Percentiles rank a stretch among this genome's conserved stretches.
Conservation (phyloP, 2,797 vertebrate genomes). For the Rhinatrema bivittatum region DNA sequence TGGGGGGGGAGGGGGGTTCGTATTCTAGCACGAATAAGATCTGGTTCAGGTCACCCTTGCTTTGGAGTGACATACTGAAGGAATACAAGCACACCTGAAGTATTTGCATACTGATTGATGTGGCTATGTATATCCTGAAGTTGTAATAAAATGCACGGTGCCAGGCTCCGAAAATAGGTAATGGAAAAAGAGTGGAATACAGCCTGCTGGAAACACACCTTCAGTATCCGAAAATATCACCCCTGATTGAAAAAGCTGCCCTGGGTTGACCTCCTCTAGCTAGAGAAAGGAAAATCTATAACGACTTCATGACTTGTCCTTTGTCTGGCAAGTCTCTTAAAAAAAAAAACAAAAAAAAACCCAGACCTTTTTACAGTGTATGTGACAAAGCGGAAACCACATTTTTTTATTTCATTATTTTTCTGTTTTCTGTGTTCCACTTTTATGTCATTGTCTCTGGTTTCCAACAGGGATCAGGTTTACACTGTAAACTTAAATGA, state of each 20-base stretch:
- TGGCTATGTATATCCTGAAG: background rate
- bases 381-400: constrained; percentile 13
- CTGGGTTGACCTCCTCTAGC: constrained; percentile 4
- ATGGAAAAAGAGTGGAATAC: constrained; percentile 5
- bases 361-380: constrained; percentile 24
- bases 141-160: constrained; percentile 4
- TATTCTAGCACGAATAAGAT: too few relatives aligned
- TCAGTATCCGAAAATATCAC: constrained; percentile 4
- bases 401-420: too few relatives aligned
- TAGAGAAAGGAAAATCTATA: constrained; percentile 25
- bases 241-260: constrained; percentile 17
- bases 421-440: constrained; percentile 8
- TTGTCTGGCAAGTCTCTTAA: constrained; percentile 6
- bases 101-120: constrained; percentile 7
- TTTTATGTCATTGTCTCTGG: constrained; percentile 17
- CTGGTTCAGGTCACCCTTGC: constrained; percentile 32
- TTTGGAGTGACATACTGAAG: constrained; percentile 26
- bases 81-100: constrained; percentile 22
- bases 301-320: constrained; percentile 14
- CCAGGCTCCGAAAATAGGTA: constrained; percentile 12
- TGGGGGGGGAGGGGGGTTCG: too few relatives aligned
- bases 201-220: background rate
- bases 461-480: constrained; percentile 86
- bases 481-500: constrained; percentile 95
- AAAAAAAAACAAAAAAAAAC: too few relatives aligned